Conservation (phyloP, 2,113 vertebrate species). For the Peromyscus maniculatus region DNA sequence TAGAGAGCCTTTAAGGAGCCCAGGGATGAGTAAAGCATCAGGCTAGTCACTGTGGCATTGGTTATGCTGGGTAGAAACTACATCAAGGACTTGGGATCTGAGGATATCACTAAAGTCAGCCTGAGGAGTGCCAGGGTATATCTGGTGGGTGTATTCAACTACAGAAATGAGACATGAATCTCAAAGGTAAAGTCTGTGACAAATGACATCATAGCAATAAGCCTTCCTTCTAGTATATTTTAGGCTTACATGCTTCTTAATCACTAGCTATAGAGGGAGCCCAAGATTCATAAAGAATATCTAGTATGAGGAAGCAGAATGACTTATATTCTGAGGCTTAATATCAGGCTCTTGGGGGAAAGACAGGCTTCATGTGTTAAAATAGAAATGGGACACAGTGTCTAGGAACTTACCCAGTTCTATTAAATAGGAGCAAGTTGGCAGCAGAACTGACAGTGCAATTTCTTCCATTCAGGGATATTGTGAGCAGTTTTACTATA, state of each 20-base stretch:
- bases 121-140: no score
- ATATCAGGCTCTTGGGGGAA: neutral
- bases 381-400: neutral
- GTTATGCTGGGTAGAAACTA: neutral
- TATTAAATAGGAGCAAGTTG: neutral
- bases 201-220: neutral
- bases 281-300: neutral
- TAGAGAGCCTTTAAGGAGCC: neutral
- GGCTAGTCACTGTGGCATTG: neutral
- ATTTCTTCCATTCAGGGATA: neutral
- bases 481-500: neutral
- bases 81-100: neutral
- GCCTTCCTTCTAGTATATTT: neutral
- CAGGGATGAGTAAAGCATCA: neutral
- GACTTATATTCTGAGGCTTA: neutral
- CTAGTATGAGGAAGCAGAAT: neutral
- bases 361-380: slow-evolving; percentile 3
- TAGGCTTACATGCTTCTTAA: neutral
- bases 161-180: neutral
- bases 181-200: neutral
- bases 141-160: neutral
- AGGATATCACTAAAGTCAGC: neutral
- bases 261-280: neutral
- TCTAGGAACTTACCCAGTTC: neutral
- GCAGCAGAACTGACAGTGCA: neutral